Conservation (phyloP, 2,888 invertebrate genomes). For the Apeira syringaria region DNA sequence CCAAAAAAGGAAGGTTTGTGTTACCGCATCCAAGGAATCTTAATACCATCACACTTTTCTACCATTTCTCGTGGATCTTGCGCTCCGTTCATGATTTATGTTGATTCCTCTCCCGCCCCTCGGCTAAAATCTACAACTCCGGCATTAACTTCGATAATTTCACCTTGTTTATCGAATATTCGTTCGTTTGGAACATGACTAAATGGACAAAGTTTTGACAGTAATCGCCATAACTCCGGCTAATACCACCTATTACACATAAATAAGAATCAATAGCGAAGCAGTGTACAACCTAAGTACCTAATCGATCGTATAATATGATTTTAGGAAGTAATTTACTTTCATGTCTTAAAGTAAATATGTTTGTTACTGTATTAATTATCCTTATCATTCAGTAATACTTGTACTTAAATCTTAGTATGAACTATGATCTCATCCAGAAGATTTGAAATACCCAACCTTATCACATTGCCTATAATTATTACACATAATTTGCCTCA, state of each 20-base stretch:
- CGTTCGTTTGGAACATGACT: constrained; percentile 41
- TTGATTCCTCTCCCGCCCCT: constrained; percentile 21
- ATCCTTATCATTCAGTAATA: no score
- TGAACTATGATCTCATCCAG: constrained; percentile 57
- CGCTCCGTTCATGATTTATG: constrained; percentile 30
- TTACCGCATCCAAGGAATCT: constrained; percentile 12
- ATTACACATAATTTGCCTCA: constrained; percentile 25
- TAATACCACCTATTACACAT: constrained; percentile 15
- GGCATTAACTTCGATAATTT: constrained; percentile 42
- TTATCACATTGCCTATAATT: constrained; percentile 34
- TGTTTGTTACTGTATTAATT: constrained; percentile 14
- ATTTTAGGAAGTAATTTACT: no score
- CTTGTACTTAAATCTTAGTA: no score
- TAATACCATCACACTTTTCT: constrained; percentile 18
- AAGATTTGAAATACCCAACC: constrained; percentile 49
- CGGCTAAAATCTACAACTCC: constrained; percentile 34
- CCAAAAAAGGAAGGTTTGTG: constrained; percentile 36
- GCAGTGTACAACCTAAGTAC: background rate
- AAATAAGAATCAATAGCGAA: constrained; percentile 22
- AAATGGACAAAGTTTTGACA: constrained; percentile 52
- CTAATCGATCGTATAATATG: no score
- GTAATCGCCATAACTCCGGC: constrained; percentile 46
- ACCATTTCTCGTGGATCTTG: constrained; percentile 16
- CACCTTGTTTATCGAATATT: constrained; percentile 44
- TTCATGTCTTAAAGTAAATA: no score